phyloP scores from a whole-genome alignment of 2,113 vertebrate species.

The Hucho hucho region DNA sequence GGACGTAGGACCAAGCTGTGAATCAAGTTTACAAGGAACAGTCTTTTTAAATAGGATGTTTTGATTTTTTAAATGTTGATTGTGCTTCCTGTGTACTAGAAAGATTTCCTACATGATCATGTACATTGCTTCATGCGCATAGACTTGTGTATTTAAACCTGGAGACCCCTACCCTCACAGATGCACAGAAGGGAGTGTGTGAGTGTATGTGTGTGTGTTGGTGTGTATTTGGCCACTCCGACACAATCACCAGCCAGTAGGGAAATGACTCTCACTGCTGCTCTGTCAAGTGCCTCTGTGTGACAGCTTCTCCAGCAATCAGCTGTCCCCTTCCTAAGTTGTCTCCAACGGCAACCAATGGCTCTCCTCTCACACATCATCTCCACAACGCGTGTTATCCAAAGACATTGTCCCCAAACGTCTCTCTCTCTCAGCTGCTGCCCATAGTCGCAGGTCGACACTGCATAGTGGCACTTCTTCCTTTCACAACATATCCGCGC shows the following conservation, averaged over 20 bases:
- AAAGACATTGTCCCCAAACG: background rate
- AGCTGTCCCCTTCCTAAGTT: slow-evolving; percentile 18
- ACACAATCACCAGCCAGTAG: slow-evolving; percentile 14
- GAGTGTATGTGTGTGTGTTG: background rate
- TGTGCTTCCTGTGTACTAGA: slow-evolving; percentile 4
- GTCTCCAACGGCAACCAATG: background rate
- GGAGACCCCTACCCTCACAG: background rate
- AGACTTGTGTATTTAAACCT: background rate
- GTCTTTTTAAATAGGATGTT: background rate
- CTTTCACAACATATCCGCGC: background rate
- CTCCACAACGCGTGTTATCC: background rate
- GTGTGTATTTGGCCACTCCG: background rate
- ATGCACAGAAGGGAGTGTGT: background rate
- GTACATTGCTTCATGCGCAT: background rate
- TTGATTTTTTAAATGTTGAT: slow-evolving; percentile 2
- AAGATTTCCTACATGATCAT: background rate
- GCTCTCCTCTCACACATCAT: background rate
- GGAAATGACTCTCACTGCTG: slow-evolving; percentile 5
- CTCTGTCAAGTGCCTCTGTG: slow-evolving; percentile 49
- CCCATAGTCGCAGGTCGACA: slow-evolving; percentile 41
- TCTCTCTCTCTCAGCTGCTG: background rate
- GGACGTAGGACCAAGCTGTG: slow-evolving; percentile 83
- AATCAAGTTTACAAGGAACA: slow-evolving; percentile 59
- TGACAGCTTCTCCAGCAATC: slow-evolving; percentile 16
- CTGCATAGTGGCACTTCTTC: background rate